Base-by-base conservation (phyloP, 2,113 vertebrate species). In the Andinoacara biseriatus region DNA sequence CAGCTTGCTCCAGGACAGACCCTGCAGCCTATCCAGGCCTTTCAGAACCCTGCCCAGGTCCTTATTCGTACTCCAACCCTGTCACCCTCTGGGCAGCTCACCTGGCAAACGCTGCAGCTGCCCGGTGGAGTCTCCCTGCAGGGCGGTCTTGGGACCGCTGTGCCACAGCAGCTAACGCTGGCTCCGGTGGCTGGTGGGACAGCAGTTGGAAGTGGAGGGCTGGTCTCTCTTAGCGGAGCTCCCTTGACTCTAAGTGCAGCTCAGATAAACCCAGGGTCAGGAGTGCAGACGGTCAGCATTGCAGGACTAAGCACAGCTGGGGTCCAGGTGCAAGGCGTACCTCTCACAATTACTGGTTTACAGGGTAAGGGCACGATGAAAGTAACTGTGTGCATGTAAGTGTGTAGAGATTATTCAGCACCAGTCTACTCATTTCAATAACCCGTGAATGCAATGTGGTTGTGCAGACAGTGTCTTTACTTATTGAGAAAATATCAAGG, bases 71-170 rank as follows among this genome's bases (percentile, higher is more conserved):
- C 98, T 90, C 98, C 98, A 11, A 99, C 98, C 79, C 93, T 99
- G 90, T 98, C 97, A 33, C 97, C 98, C 10, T 97, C 97, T 40
- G 98, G 98, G 63, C 98, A 99, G 92, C 97, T 99, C 93, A 98
- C 97, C 91, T 99, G 98, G 98, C 98, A 99, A 88, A 99, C 98
- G 33, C 96, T 99, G 81, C 98, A 99, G 94, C 95, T 99, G 87
- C 98, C 94, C 0, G 91, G 94, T 1, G 93, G 94, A 0, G 85
- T 95, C 26, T 94, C 94, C 20, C 81, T 99, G 92, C 98, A 99
- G 93, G 97, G 97, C n/a, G 96, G 97, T 87, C 96, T 99, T 81
- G 98, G 98, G 61, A 84, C 98, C 38, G 96, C 96, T 2, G 59
- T 99, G 89, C 97, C 97, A 54, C 98, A 99, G 85, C 98, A 99